These are phyloP conservation scores for Ephestia elutella DNA, from an alignment of 1,140 invertebrate genomes.

Conservation along the genomic window DNA sequence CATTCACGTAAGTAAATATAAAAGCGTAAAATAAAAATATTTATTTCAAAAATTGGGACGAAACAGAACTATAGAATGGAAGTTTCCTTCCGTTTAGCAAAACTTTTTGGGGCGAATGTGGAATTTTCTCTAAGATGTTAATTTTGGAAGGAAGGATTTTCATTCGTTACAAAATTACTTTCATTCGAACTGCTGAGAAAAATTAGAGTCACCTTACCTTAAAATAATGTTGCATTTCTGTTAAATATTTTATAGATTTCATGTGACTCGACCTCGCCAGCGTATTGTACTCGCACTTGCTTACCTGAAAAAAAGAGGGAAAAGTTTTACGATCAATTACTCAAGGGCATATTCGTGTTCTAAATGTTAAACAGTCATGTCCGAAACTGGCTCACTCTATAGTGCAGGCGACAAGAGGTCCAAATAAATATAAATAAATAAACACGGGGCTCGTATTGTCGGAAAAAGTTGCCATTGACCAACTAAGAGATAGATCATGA, in stretches of 20 bases:
- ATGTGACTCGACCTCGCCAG: conserved; percentile 13
- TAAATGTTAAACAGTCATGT: conserved; percentile 7
- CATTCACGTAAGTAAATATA: not conserved
- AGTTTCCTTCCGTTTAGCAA: too few species aligned
- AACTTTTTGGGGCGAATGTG: too few species aligned
- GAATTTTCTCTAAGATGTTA: too few species aligned
- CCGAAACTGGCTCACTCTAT: not conserved
- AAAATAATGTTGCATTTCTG: too few species aligned
- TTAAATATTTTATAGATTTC: too few species aligned
- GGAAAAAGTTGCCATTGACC: not conserved
- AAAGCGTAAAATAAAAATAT: too few species aligned
- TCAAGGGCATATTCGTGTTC: conserved; percentile 18
- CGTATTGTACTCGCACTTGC: conserved; percentile 32
- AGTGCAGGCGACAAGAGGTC: not conserved
- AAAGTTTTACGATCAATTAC: conserved; percentile 27
- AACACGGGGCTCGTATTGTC: not conserved
- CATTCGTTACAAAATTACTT: too few species aligned
- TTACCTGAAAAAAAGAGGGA: conserved; percentile 45
- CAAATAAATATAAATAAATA: not conserved
- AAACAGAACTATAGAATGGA: too few species aligned
- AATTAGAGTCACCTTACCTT: too few species aligned
- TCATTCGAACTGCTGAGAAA: too few species aligned
- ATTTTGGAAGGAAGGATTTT: too few species aligned
- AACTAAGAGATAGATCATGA: not conserved
- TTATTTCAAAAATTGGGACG: too few species aligned